Conservation (phyloP, 2,888 invertebrate genomes). For the Drosophila buzzatii region DNA sequence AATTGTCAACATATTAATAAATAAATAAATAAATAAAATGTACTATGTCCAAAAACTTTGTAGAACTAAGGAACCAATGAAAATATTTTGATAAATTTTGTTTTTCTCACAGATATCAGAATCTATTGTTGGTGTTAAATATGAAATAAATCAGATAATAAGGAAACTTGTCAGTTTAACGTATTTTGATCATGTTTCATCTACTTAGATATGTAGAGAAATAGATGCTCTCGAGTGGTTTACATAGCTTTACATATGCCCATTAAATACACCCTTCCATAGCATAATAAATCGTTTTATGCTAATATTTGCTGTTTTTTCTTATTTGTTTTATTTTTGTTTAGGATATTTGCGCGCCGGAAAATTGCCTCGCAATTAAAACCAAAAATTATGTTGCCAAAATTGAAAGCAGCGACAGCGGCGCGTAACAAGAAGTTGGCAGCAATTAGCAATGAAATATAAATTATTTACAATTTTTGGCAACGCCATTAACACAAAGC, state of each 20-base stretch:
- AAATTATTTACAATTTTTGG: constrained; percentile 72
- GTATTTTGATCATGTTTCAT: neutral
- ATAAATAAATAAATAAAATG: too few relatives aligned
- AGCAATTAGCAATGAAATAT: constrained; percentile 68
- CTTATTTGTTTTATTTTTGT: neutral
- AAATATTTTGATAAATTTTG: too few relatives aligned
- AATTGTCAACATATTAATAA: too few relatives aligned
- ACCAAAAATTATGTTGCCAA: constrained; percentile 71
- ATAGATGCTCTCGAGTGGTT: neutral
- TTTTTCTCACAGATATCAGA: too few relatives aligned
- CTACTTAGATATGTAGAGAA: neutral
- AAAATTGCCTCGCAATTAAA: constrained; percentile 69
- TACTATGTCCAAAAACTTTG: too few relatives aligned
- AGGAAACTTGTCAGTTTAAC: too few relatives aligned
- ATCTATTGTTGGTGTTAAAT: too few relatives aligned
- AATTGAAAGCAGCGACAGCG: constrained; percentile 42
- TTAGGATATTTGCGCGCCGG: constrained; percentile 31
- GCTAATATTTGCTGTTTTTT: constrained; percentile 30
- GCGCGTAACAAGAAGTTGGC: constrained; percentile 73
- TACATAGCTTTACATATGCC: neutral
- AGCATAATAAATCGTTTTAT: constrained; percentile 10
- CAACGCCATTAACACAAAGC: constrained; percentile 69
- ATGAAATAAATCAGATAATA: too few relatives aligned
- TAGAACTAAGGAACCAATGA: too few relatives aligned
- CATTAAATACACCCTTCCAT: neutral